phyloP scores from a whole-genome alignment of 1,140 invertebrate species.

The Euborellia annulipes region DNA sequence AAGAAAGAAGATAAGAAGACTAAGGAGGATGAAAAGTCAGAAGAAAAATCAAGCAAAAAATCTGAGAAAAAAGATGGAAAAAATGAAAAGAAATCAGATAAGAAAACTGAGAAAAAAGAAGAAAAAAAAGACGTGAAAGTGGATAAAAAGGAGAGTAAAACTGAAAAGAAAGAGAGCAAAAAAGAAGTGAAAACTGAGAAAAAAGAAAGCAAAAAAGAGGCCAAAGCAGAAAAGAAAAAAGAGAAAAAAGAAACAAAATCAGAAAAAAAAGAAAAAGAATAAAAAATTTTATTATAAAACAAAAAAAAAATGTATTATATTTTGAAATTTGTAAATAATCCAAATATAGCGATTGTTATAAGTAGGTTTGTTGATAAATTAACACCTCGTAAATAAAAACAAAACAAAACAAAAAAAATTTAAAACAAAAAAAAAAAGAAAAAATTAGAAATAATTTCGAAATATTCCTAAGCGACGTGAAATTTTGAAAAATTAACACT shows the following conservation, averaged over 20 bases:
- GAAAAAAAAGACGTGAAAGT: conserved; percentile 13
- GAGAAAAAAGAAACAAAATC: conserved; percentile 14
- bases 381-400: too few relatives aligned
- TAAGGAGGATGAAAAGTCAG: conserved; percentile 14
- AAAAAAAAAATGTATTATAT: too few relatives aligned
- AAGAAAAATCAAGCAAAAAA: conserved; percentile 10
- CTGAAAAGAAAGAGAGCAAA: conserved; percentile 14
- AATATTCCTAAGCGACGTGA: too few relatives aligned
- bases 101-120: conserved; percentile 2
- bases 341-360: too few relatives aligned
- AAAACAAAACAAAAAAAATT: too few relatives aligned
- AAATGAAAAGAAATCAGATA: conserved; percentile 7
- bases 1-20: conserved; percentile 10
- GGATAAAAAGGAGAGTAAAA: conserved; percentile 16
- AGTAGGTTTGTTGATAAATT: too few relatives aligned
- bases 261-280: conserved; percentile 7
- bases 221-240: conserved; percentile 17
- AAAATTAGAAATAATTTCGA: too few relatives aligned
- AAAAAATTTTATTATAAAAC: too few relatives aligned
- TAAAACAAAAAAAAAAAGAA: too few relatives aligned
- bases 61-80: conserved; percentile 10
- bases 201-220: conserved; percentile 15
- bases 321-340: too few relatives aligned
- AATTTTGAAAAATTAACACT: too few relatives aligned
- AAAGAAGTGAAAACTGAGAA: conserved; percentile 15